Evolutionary conservation across 1,140 invertebrate species (phyloP).

Genomic region (Psilanteris sp.): DNA sequence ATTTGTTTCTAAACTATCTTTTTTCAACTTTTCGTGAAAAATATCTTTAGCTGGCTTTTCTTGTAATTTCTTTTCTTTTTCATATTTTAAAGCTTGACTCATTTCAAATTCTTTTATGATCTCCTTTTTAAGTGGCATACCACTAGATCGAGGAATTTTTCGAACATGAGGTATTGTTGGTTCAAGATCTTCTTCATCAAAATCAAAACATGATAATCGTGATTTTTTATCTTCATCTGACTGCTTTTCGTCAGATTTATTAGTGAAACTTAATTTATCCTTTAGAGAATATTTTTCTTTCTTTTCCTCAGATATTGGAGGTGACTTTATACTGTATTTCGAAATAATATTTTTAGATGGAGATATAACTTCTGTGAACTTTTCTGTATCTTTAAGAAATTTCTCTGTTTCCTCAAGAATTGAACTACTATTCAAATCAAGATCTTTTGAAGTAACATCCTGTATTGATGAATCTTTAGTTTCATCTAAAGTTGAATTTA

Average conservation of each 20-base stretch:
- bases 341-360: slow-evolving; percentile 8
- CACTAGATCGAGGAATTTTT: slow-evolving; percentile 77
- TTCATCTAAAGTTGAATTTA: slow-evolving; percentile 7
- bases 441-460: slow-evolving; percentile 38
- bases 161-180: slow-evolving; percentile 75
- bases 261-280: slow-evolving; percentile 24
- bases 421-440: slow-evolving; percentile 8
- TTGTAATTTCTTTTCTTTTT: slow-evolving; percentile 53
- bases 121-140: slow-evolving; percentile 76
- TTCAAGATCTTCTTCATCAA: slow-evolving; percentile 80
- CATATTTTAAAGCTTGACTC: slow-evolving; percentile 74
- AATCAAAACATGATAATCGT: slow-evolving; percentile 81
- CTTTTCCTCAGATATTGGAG: slow-evolving; percentile 19
- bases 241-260: slow-evolving; percentile 32
- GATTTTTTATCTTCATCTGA: slow-evolving; percentile 73
- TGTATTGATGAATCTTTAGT: not conserved
- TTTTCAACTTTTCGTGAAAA: slow-evolving; percentile 74
- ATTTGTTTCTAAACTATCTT: slow-evolving; percentile 62
- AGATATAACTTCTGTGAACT: slow-evolving; percentile 35
- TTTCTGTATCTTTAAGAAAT: slow-evolving; percentile 68
- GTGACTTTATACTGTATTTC: slow-evolving; percentile 39
- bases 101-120: slow-evolving; percentile 78
- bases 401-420: slow-evolving; percentile 69
- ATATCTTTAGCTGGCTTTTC: slow-evolving; percentile 14
- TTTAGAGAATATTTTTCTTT: slow-evolving; percentile 45